Base-by-base conservation (phyloP, 2,797 vertebrate genomes). In the Myoxocephalus aenaeus region DNA sequence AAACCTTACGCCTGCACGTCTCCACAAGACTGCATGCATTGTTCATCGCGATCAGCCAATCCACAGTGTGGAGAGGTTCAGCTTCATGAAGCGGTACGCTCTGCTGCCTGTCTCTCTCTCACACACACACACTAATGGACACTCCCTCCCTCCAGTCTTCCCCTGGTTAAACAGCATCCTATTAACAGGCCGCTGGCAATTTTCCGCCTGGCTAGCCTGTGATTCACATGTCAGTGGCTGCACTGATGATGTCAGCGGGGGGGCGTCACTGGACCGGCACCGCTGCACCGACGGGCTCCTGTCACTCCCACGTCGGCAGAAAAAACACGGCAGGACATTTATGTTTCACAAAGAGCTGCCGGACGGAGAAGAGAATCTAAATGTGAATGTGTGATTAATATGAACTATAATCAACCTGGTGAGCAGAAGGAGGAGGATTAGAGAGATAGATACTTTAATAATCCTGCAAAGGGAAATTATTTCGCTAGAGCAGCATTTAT, bases 151-250 rank as follows among this genome's bases (percentile, higher is more conserved):
- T 20, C 65, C 62, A 75, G 64, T 73, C 71, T 58, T 78, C 64
- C 72, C 62, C 77, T 82, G 81, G 84, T 90, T 92, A 92, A 90
- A 85, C 87, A 88, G 80, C 77, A 48, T 59, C 83, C 75, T 75
- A 83, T 89, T 84, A 90, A 81, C 76, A 89, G 81, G 81, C 86
- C 58, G 46, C 77, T 88, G 84, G 87, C 79, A 88, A 92, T 93
- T 94, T 93, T 90, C 85, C 50, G 70, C 90, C 82, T 87, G 81
- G 80, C 70, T 94, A 36, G 70, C 65, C 88, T 73, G 70, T 84
- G 88, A 90, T 90, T 88, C 84, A 78, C 90, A 85, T 84, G 78
- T 90, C 87, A 86, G 68, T 72, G 87, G 50, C 75, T 77, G 54
- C 75, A 42, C 78, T 74, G 82, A 84, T 80, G 79, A 86, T 82